Base-by-base conservation (phyloP, 2,888 invertebrate genomes). In the Lepidocyrtinus sp. region DNA sequence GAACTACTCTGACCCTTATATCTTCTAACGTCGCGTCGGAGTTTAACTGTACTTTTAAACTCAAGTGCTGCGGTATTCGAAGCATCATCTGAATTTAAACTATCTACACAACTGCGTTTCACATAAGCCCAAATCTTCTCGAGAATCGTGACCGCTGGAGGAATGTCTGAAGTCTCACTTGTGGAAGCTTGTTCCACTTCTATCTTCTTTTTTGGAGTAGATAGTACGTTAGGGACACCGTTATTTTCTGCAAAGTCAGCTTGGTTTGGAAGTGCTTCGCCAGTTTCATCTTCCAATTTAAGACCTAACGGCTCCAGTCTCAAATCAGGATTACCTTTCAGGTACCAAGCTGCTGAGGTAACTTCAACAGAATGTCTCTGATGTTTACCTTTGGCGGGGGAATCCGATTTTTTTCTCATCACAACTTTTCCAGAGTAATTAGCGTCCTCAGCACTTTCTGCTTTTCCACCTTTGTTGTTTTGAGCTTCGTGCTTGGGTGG, bases 291-390 rank as follows among this genome's bases (percentile, higher is more conserved):
- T 17, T 78, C 78, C 0, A 61, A 26, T 45, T 78, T 78, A 0
- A 78, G 36, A 9, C 80, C 82, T 36, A 84, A 61, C 0, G 84
- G 84, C 70, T 83, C 80, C 61, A 86, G 25, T 63, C 64, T 68
- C n/a, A 83, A 63, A 27, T 81, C 81, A 3, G 85, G 84, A 61
- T 84, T 84, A 15, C 82, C 84, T 65, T 84, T 84, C 25, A 86
- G 63, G 88, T 95, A 95, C 86, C 92, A 93, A 0, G 88, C 91
- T 15, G 92, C 92, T 69, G 91, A 91, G 0, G 90, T 90, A 2
- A 97, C 96, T 89, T 96, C 96, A 1, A 97, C 95, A 0, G 96
- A 96, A 88, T 97, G 96, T 25, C 96, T 90, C 88, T 95, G 95
- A 0, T 93, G 92, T 81, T 87, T 86, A 72, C 82, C 81, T 50